Base-by-base conservation (phyloP, 2,113 vertebrate genomes). In the Micromys minutus region DNA sequence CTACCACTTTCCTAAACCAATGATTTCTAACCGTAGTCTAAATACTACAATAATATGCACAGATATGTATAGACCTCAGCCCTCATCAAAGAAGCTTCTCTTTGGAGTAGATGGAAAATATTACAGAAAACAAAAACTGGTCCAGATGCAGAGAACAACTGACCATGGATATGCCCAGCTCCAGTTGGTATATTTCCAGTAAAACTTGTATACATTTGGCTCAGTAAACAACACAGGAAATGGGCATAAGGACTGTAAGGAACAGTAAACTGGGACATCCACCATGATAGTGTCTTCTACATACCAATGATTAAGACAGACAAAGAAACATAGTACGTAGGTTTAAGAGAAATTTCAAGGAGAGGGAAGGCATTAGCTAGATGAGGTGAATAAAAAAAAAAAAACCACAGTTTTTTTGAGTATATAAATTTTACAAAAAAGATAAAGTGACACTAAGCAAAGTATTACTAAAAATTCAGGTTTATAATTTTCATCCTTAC, bases 401-500 rank as follows among this genome's bases (percentile, higher is more conserved):
- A 67, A 21, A 86, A 3, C 65, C 19, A 17, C 4, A 50, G 31
- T 34, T 1, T 7, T 3, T 85, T 71, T 74, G 19, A 94, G 47
- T 55, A 15, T 45, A 61, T n/a, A 9, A 96, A 88, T 79, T 24
- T 80, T 45, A 83, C 87, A 71, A 97, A 81, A 90, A 29, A 17
- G 36, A 45, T 75, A 86, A 86, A 94, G 42, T 88, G 65, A 91
- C 57, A 92, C 72, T 92, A 94, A 96, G 39, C 36, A 93, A 94
- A 29, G 16, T 75, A 90, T 11, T 92, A 19, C 24, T 65, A 79
- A 94, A 91, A 87, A 29, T 36, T 85, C 29, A 94, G 45, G 76
- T 39, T 42, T 67, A 47, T 5, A 80, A 83, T 77, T 86, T 36
- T 81, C 79, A 96, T 87, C 19, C 84, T 80, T n/a, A 88, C 39